Evolutionary conservation across 2,113 vertebrate genomes (phyloP), one percentile per base, ranked within the genome.

Genomic region (Atlantisia rogersi): DNA sequence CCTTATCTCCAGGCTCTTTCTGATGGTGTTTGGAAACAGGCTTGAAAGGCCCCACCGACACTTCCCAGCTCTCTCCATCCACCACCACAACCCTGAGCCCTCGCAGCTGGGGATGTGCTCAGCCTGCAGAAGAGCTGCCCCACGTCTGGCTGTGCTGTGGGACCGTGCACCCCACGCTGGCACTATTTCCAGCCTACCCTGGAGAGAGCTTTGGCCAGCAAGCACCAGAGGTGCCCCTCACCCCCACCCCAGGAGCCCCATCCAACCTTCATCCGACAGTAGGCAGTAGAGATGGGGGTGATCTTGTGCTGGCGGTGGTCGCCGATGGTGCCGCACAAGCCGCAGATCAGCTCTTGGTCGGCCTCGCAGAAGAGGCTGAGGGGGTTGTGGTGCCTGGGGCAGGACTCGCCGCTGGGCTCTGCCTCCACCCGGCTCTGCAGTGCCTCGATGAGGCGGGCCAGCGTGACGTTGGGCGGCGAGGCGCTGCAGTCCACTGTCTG

Each of bases 361-460:
- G 98, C 97, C 96, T 99, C 98, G 0, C 99, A 99, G 97, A 99
- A 99, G 76, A 99, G 98, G 88, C 98, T 99, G 88, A 99, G 98
- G 0, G 99, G 98, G 93, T 99, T 98, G 78, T 97, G 97, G 92
- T 99, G 98, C 8, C 58, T 87, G 3, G 87, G 59, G 75, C 98
- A 99, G 40, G 94, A 93, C 50, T 98, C 97, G 0, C 83, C 69
- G 10, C 64, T 81, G 32, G 97, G 75, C 29, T 98, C 96, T 1
- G 96, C 85, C 42, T 97, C 80, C 3, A 89, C 96, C 1, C 96
- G 64, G 48, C 97, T 96, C 80, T 59, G 89, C 94, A 99, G 89
- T 1, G 97, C 97, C 48, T 98, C 97, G 0, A 98, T 98, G 86
- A 98, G 97, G 2, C 89, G 77, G 6, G 98, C 98, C 96, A 99